These are phyloP conservation scores for Genyomyrus donnyi DNA, from an alignment of 2,113 vertebrate species.

Conservation along the genomic window DNA sequence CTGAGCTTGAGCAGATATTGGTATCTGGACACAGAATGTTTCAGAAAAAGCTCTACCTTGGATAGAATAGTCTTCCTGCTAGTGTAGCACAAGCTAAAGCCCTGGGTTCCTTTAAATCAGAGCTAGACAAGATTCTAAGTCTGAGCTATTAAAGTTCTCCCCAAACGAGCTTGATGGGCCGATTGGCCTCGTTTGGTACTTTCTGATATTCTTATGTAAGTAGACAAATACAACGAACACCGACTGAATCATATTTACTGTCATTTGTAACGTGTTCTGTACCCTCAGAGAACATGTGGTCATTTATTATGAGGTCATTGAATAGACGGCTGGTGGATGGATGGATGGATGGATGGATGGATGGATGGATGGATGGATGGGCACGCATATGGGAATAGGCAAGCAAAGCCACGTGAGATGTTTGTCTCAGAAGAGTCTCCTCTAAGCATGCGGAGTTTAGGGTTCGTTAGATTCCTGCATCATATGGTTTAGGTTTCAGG, in stretches of 20 bases:
- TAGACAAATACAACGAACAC: background rate
- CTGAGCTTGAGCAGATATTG: background rate
- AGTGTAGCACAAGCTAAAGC: no score
- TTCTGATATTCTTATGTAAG: no score
- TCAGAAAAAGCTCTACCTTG: background rate
- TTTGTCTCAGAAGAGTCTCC: conserved; percentile 35
- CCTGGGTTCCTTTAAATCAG: no score
- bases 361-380: background rate
- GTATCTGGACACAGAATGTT: background rate
- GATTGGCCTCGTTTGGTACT: no score
- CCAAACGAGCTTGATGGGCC: no score
- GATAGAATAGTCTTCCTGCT: no score
- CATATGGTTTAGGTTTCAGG: background rate
- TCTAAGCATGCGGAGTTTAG: conserved; percentile 29
- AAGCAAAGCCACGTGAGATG: conserved; percentile 40
- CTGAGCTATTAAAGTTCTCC: no score
- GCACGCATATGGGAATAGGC: conserved; percentile 33
- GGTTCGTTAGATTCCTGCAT: conserved; percentile 12
- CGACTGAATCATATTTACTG: background rate
- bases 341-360: background rate
- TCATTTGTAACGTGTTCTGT: conserved; percentile 45
- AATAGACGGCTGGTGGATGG: background rate
- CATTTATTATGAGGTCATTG: conserved; percentile 26
- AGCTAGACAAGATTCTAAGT: no score
- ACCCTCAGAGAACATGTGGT: conserved; percentile 26